Evolutionary conservation across 2,113 vertebrate species (phyloP), one percentile per base, ranked within the genome.

Genomic region (Spheniscus mendiculus): DNA sequence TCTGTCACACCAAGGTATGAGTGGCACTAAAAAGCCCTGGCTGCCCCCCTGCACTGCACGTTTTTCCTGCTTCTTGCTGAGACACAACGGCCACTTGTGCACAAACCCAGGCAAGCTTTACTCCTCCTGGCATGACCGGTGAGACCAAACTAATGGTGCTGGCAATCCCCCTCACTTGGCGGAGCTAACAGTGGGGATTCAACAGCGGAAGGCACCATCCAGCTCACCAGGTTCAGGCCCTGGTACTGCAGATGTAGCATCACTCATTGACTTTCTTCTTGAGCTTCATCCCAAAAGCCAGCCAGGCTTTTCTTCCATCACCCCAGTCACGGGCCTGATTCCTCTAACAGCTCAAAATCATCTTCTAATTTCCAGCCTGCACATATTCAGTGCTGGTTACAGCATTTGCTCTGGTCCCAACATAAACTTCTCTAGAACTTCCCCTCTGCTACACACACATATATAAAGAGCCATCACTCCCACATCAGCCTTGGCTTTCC

Each of bases 341-440:
- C n/a, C 34, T 59, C 52, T 40, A 36, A 13, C 34, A 32, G 36
- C 40, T 82, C 69, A 81, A 81, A 84, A 70, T 56, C 14, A 62
- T 15, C 45, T 66, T 62, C 61, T 59, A 29, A 82, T 9, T 74
- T 78, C 22, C 59, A 77, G 32, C 22, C 26, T 8, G 19, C 50
- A 49, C 6, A 7, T 47, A n/a, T 56, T 81, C 72, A 52, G 34
- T 42, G 67, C 34, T 65, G 15, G 26, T 49, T 63, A 86, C 17
- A n/a, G 50, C 29, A 70, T 44, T 25, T 74, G 10, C 22, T 84
- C 66, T 89, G 42, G 8, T 74, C 56, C 30, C n/a, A 77, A 40
- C 9, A 30, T 1, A 0, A 0, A 15, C 50, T 78, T 62, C 27
- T 42, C n/a, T 34, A 88, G 11, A 82, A 59, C 25, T 6, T 85